Evolutionary conservation across 2,888 invertebrate genomes (phyloP).

Genomic region (Chironomus riparius): DNA sequence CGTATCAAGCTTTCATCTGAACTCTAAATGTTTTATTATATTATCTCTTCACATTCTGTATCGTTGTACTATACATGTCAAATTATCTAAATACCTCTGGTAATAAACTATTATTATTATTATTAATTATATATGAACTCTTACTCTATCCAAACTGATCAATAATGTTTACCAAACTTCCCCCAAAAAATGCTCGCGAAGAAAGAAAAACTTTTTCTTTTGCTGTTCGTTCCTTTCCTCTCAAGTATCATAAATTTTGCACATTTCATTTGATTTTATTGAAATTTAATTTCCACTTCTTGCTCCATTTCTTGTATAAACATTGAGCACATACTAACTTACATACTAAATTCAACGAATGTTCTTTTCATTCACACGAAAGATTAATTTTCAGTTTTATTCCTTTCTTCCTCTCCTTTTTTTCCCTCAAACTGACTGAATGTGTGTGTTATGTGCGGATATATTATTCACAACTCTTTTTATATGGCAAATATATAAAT

Average conservation of each 20-base stretch:
- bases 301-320: not conserved
- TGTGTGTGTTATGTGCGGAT: not conserved
- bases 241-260: conserved; percentile 14
- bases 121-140: too few relatives aligned
- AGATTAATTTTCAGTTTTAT: conserved; percentile 8
- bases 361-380: not conserved
- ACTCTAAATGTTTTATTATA: too few relatives aligned
- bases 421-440: not conserved
- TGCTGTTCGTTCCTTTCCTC: too few relatives aligned
- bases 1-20: too few relatives aligned
- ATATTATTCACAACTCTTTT: too few relatives aligned
- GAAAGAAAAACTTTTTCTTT: not conserved
- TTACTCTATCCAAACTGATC: too few relatives aligned
- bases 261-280: conserved; percentile 26
- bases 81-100: too few relatives aligned
- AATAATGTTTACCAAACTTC: too few relatives aligned
- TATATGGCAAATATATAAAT: too few relatives aligned
- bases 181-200: not conserved
- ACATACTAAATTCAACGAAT: not conserved
- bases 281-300: conserved; percentile 10
- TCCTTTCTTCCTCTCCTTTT: not conserved
- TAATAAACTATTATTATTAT: too few relatives aligned
- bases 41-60: too few relatives aligned
- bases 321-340: not conserved
- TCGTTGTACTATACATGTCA: too few relatives aligned